Base-by-base conservation (phyloP, 2,113 vertebrate species). In the Ranitomeya variabilis region DNA sequence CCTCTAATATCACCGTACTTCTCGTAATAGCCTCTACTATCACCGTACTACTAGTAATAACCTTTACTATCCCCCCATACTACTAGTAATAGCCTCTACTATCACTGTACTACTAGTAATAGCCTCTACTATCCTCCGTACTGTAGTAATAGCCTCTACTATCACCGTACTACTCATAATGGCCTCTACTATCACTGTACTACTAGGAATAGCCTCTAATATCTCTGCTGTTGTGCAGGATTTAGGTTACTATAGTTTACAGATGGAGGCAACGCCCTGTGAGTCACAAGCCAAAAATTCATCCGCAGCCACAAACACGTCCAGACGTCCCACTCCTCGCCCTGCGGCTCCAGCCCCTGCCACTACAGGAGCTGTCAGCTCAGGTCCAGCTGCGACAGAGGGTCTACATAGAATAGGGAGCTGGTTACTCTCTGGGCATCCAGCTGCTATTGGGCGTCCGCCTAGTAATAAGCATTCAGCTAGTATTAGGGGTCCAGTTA, bases 251-350 rank as follows among this genome's bases (percentile, higher is more conserved):
- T 67, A 54, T 3, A 84, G 64, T 84, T 54, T 26, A 16, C 16
- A 52, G 45, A 12, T 71, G 67, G 19, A 73, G 83, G 23, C 83
- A 85, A 85, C 83, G 83, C 83, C 83, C 69, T 59, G 52, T 85
- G 83, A 85, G 14, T 85, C 83, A 85, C 54, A 2, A 3, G 11
- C 6, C 83, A 85, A 11, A 67, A 19, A 85, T 74, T 13, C 54
- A 11, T n/a, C 16, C n/a, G 23, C 77, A 55, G 52, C 76, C 76
- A 78, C 76, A 79, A 26, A 54, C 77, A 57, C 7, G 0, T 3
- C 52, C 23, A 3, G 2, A 10, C 0, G 0, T 12, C 7, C 52
- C 77, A 6, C 31, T 15, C 52, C 52, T 57, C n/a, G 4, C 21
- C 77, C 77, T 7, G 7, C 9, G 23, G 69, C 69, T 21, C 4